phyloP scores from a whole-genome alignment of 2,888 invertebrate species.

The Octodonta nipae region DNA sequence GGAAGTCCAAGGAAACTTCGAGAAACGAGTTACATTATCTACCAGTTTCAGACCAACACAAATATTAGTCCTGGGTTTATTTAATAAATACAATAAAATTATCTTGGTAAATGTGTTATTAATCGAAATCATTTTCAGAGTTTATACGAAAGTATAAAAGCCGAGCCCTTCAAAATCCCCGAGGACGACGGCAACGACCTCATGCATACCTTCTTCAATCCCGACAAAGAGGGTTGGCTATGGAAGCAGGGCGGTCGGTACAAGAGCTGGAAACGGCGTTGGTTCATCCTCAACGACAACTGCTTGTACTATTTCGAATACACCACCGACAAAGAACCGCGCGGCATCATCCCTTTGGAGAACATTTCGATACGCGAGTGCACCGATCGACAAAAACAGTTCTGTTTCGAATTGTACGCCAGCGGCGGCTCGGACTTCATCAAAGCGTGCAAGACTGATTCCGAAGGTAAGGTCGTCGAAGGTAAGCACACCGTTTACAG shows the following conservation, averaged over 20 bases:
- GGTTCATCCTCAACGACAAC: conserved; percentile 98
- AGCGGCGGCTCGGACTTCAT: conserved; percentile 75
- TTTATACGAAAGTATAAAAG: conserved; percentile 93
- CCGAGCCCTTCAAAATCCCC: conserved; percentile 97
- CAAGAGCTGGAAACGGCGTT: conserved; percentile 95
- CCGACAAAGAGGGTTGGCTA: conserved; percentile 96
- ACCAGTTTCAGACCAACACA: too few species aligned
- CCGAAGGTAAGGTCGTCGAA: conserved; percentile 74
- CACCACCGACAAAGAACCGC: conserved; percentile 95
- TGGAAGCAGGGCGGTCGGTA: conserved; percentile 96
- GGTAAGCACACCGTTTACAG: conserved; percentile 70
- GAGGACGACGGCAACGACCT: conserved; percentile 98
- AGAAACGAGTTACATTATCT: too few species aligned
- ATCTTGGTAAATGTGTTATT: too few species aligned
- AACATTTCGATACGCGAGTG: conserved; percentile 87
- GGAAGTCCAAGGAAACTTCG: too few species aligned
- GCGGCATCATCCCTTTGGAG: conserved; percentile 95
- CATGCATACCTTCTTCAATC: conserved; percentile 99
- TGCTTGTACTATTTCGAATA: conserved; percentile 98
- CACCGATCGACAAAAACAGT: conserved; percentile 78
- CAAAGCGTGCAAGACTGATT: conserved; percentile 89
- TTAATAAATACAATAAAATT: too few species aligned
- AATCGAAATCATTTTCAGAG: too few species aligned
- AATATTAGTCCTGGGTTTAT: too few species aligned
- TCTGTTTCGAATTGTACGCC: conserved; percentile 91